Evolutionary conservation across 2,113 vertebrate genomes (phyloP), one percentile per base, ranked within the genome.

Genomic region (Dascyllus trimaculatus): DNA sequence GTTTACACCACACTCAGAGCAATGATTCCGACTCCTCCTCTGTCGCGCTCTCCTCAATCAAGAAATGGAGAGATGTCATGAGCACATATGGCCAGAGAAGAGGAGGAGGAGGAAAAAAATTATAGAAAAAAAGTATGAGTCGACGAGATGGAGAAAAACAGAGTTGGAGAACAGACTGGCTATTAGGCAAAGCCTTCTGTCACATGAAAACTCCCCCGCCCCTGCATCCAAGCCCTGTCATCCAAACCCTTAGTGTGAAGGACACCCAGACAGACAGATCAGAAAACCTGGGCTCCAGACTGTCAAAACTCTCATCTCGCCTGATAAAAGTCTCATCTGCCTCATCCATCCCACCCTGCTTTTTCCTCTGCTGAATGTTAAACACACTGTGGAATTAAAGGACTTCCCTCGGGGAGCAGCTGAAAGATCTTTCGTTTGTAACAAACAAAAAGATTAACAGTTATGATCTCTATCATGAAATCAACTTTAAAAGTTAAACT

Each of bases 131-230:
- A 38, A 51, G 2, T 11, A 18, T n/a, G 38, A 4, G 25, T 26
- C 24, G 67, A 51, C 59, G 43, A 71, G 60, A 67, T 52, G 52
- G 43, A 78, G 69, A 74, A 62, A 71, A 46, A 48, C 51, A 60
- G 72, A 64, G 76, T 69, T 82, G 45, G 74, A 67, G 82, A 90
- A 91, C 90, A 93, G 90, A 85, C 83, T 72, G 92, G 86, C 85
- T 85, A 91, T 91, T 89, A 91, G 89, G 85, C 81, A 78, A 83
- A 92, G 80, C 89, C 91, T 87, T 90, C 89, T 93, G 91, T 89
- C 84, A 87, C 70, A 78, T 68, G 71, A 86, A 73, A 70, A 69
- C 74, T 66, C 72, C 72, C 63, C 71, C 68, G 70, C 64, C 77
- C 59, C 56, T 76, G 18, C 22, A 58, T 80, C 75, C 77, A 78